Evolutionary conservation across 2,888 invertebrate species (phyloP).

Genomic region (Thalpophila matura): DNA sequence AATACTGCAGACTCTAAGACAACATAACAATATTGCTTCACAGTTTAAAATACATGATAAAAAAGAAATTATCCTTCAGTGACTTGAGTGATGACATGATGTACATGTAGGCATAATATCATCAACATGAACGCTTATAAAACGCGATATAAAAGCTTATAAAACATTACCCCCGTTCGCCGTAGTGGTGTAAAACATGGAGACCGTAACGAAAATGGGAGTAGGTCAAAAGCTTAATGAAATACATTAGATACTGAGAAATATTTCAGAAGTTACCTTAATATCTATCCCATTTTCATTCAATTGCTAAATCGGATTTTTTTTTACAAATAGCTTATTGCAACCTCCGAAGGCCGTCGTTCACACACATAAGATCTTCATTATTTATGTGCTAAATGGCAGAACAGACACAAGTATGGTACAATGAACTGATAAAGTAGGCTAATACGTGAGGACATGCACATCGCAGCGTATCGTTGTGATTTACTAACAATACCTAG

Average conservation of each 20-base stretch:
- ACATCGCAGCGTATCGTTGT: conserved; percentile 48
- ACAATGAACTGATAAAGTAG: conserved; percentile 64
- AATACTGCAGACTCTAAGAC: conserved; percentile 35
- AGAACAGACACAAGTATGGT: conserved; percentile 49
- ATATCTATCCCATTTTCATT: conserved; percentile 9
- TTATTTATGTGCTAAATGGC: conserved; percentile 47
- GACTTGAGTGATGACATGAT: conserved; percentile 24
- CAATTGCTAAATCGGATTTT: conserved; percentile 16
- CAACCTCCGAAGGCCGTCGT: conserved; percentile 24
- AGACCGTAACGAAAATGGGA: conserved; percentile 9
- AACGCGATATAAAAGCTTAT: not conserved
- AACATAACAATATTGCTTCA: conserved; percentile 19
- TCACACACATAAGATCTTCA: conserved; percentile 40
- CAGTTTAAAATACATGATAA: conserved; percentile 13
- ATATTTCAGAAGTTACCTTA: not conserved
- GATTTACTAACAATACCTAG: conserved; percentile 54
- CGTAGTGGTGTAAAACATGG: conserved; percentile 4
- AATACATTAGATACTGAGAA: conserved; percentile 4
- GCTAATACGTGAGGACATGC: conserved; percentile 62
- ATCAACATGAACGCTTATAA: not conserved
- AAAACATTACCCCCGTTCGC: not conserved
- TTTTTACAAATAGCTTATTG: conserved; percentile 17
- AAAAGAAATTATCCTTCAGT: conserved; percentile 19
- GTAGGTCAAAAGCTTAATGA: conserved; percentile 11
- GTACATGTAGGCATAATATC: not conserved